Percentiles rank a stretch among this genome's conserved stretches.
These are phyloP conservation scores for Chaetura pelagica DNA, from an alignment of 2,113 vertebrate species.

Conservation along the genomic window DNA sequence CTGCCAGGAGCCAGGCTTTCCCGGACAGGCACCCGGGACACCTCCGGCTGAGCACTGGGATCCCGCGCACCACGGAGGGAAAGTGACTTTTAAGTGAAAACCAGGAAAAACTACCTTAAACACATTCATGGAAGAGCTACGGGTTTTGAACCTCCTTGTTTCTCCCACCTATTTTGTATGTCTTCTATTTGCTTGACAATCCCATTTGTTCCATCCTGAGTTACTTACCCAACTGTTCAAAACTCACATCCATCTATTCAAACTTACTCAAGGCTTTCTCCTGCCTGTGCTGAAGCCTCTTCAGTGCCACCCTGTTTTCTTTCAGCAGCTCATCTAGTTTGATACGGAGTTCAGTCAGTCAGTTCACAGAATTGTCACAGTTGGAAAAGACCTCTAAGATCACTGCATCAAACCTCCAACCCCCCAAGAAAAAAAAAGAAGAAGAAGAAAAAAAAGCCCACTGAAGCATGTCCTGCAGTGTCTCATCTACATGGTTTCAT, in stretches of 20 bases:
- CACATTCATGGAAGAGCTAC: not conserved
- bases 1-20: accelerated
- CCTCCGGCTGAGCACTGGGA: not conserved
- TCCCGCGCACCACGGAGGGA: not conserved
- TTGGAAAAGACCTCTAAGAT: too few relatives aligned
- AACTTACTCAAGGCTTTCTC: constrained; percentile 94
- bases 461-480: too few relatives aligned
- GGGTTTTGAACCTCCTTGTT: not conserved
- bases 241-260: constrained; percentile 38
- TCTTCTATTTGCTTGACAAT: not conserved
- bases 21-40: not conserved
- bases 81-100: not conserved
- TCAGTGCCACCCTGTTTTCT: constrained; percentile 89
- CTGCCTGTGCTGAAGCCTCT: constrained; percentile 91
- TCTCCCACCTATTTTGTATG: not conserved
- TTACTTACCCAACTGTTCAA: not conserved
- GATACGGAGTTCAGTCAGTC: constrained; percentile 85
- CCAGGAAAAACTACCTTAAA: not conserved
- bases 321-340: constrained; percentile 87
- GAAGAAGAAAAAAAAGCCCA: too few relatives aligned
- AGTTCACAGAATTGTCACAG: too few relatives aligned
- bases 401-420: too few relatives aligned
- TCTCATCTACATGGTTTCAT: too few relatives aligned
- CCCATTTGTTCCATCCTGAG: not conserved
- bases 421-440: too few relatives aligned